These are phyloP conservation scores for Hydrochoerus hydrochaeris DNA, from an alignment of 2,113 vertebrate species.

Conservation along the genomic window DNA sequence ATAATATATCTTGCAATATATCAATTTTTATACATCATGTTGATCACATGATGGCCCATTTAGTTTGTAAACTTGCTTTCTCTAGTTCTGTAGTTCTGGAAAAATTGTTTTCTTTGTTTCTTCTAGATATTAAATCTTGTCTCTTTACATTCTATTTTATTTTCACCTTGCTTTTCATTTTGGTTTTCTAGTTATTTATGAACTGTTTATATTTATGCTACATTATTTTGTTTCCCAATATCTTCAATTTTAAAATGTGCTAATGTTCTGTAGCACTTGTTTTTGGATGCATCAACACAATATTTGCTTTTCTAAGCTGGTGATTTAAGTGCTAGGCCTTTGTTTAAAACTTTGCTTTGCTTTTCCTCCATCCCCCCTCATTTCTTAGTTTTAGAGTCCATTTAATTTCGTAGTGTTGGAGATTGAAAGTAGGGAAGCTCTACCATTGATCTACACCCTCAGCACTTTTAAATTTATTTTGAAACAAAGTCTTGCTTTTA, in stretches of 20 bases:
- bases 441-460: background rate
- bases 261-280: background rate
- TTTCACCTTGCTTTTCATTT: background rate
- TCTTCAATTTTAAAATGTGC: background rate
- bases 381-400: background rate
- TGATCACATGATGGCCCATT: background rate
- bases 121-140: background rate
- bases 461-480: background rate
- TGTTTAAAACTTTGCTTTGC: background rate
- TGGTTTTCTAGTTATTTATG: background rate
- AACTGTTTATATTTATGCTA: background rate
- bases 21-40: background rate
- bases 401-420: background rate
- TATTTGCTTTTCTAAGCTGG: background rate
- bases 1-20: background rate
- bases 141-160: background rate
- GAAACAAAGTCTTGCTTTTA: background rate
- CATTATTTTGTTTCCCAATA: background rate
- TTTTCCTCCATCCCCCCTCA: too few species aligned
- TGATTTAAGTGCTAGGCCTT: conserved; percentile 19
- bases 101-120: background rate
- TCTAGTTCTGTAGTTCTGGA: background rate
- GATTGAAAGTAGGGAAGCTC: background rate
- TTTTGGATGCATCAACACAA: background rate
- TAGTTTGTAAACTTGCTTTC: background rate